Conservation (phyloP, 2,888 invertebrate species). For the Cantharis flavilabris region DNA sequence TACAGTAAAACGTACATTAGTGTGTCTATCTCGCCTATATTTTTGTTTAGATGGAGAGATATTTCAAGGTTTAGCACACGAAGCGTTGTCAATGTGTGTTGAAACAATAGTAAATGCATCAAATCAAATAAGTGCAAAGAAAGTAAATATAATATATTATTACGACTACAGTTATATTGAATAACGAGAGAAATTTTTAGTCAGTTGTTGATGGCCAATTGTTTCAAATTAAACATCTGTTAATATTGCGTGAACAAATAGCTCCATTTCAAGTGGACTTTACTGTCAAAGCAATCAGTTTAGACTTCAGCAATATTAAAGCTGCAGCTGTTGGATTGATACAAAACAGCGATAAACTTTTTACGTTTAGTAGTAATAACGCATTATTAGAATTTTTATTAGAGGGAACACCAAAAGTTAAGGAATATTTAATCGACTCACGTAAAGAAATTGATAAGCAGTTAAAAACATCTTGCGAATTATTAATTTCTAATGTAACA, state of each 20-base stretch:
- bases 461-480: conserved; percentile 87
- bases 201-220: conserved; percentile 89
- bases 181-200: conserved; percentile 49
- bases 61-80: conserved; percentile 96
- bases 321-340: conserved; percentile 78
- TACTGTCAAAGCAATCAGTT: conserved; percentile 86
- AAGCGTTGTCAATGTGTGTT: conserved; percentile 90
- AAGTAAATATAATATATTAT: conserved; percentile 54
- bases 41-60: conserved; percentile 93
- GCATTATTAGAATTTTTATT: conserved; percentile 88
- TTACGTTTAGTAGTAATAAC: conserved; percentile 81
- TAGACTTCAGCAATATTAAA: conserved; percentile 93
- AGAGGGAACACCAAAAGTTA: conserved; percentile 93
- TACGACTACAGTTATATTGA: background rate
- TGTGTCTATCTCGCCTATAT: conserved; percentile 90
- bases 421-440: conserved; percentile 90
- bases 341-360: conserved; percentile 82
- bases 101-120: conserved; percentile 86
- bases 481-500: conserved; percentile 81
- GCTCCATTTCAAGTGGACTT: conserved; percentile 97
- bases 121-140: conserved; percentile 74
- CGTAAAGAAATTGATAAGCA: conserved; percentile 95
- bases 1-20: conserved; percentile 90
- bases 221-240: conserved; percentile 97
- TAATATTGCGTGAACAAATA: conserved; percentile 96